phyloP scores from a whole-genome alignment of 2,113 vertebrate genomes.

The Pachypanchax playfairii region DNA sequence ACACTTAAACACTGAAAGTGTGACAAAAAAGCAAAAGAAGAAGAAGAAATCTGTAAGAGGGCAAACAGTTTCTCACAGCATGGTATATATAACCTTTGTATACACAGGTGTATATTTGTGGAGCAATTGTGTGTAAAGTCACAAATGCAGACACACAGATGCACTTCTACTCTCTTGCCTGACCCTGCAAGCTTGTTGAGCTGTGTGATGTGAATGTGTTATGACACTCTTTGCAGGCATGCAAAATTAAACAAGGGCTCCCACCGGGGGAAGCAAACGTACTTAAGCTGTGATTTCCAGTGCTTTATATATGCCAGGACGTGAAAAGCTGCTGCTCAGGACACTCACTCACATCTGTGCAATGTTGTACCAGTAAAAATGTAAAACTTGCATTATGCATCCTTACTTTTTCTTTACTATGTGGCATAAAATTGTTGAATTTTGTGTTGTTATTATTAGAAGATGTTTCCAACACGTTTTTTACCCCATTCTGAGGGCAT shows the following conservation, averaged over 20 bases:
- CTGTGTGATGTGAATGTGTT: slow-evolving; percentile 75
- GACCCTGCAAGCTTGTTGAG: slow-evolving; percentile 64
- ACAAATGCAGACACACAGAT: slow-evolving; percentile 18
- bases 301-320: slow-evolving; percentile 35
- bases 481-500: neutral
- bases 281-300: slow-evolving; percentile 71
- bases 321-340: slow-evolving; percentile 21
- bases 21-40: neutral
- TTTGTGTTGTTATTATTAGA: neutral
- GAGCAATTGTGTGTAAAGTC: slow-evolving; percentile 23
- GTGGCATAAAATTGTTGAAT: slow-evolving; percentile 1
- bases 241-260: slow-evolving; percentile 74
- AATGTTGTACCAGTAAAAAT: slow-evolving; percentile 18
- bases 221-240: slow-evolving; percentile 73
- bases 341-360: slow-evolving; percentile 1
- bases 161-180: slow-evolving; percentile 26
- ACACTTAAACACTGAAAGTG: slow-evolving; percentile 6
- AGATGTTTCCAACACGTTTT: neutral
- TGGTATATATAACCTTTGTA: neutral
- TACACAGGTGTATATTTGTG: slow-evolving; percentile 17
- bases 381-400: slow-evolving; percentile 38
- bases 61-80: slow-evolving; percentile 5
- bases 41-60: no score
- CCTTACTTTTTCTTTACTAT: slow-evolving; percentile 2
- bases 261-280: slow-evolving; percentile 66